Base-by-base conservation (phyloP, 2,888 invertebrate genomes). In the Acrocyrtus sp. region DNA sequence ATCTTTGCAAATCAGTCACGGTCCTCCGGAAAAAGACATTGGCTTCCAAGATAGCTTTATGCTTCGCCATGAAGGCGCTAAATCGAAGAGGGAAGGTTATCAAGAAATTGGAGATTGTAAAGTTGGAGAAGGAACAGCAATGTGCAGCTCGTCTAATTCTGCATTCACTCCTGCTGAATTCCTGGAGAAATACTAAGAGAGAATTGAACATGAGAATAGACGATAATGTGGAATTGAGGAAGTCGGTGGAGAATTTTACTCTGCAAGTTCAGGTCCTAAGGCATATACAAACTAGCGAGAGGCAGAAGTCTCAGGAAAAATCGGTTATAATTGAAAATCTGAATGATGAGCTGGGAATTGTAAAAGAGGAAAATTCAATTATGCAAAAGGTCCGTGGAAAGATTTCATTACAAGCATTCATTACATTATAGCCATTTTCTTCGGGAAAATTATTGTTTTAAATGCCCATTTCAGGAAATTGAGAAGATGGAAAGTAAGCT, bases 221-320 rank as follows among this genome's bases (percentile, higher is more conserved):
- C 5, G 79, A 80, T 29, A 78, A 80, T 66, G 21, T 29, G 0
- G 60, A 72, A 10, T 67, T 77, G 10, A 34, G 43, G 19, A 67
- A 74, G 57, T 66, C 78, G 8, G 78, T 79, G 68, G 78, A 78
- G 45, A 78, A 78, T 48, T 66, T 75, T 50, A 63, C 70, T 6
- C 66, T 77, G 29, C 77, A 78, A 72, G 72, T 78, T 10, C 75
- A 75, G 27, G 77, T 77, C 2, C 57, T 78, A 22, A 63, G 78
- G 21, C 78, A 78, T 43, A 62, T 77, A 54, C 75, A 77, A 21
- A 61, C 48, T 6, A 57, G 56, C 19, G 77, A 78, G 22, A 74
- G 63, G 27, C 72, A 78, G 6, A 75, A 74, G 43, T 63, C 68
- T 1, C 17, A 54, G 21, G 75, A 68, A 26, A 70, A 75, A 47